Conservation (phyloP, 1,140 invertebrate species). For the Micrasema minimum region DNA sequence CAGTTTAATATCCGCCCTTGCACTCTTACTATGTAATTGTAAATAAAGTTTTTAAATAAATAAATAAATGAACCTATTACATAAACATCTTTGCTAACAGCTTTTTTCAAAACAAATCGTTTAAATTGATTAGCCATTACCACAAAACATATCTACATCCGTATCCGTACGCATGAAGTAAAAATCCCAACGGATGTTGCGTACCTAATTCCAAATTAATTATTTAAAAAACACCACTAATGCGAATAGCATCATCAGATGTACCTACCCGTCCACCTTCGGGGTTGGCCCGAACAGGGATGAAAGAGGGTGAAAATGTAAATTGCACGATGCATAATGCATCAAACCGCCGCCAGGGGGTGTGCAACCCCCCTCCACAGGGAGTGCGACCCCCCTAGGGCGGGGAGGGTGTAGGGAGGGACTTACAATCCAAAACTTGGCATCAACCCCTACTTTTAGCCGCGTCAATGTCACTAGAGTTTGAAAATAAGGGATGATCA, state of each 20-base stretch:
- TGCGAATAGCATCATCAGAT: constrained; percentile 48
- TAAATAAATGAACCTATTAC: no score
- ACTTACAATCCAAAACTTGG: constrained; percentile 16
- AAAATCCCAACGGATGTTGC: no score
- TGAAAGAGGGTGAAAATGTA: constrained; percentile 49
- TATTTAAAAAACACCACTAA: constrained; percentile 44
- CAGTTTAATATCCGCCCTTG: no score
- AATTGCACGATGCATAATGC: constrained; percentile 54
- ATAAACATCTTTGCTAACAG: no score
- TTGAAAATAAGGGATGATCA: no score
- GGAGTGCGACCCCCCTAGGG: constrained; percentile 5
- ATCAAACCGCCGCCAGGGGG: constrained; percentile 49
- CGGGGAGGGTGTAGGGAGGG: neutral
- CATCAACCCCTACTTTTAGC: constrained; percentile 11
- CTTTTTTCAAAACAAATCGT: no score
- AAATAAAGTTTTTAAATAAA: no score
- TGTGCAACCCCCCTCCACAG: constrained; percentile 1
- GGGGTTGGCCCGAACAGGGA: constrained; percentile 9
- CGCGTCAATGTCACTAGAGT: constrained; percentile 14
- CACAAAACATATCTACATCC: no score
- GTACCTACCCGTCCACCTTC: constrained; percentile 19
- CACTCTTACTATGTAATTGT: no score
- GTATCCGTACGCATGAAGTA: no score
- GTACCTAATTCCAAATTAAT: constrained; percentile 32
- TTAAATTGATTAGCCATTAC: no score